Evolutionary conservation across 2,113 vertebrate species (phyloP), one percentile per base, ranked within the genome.

Genomic region (Cheilinus undulatus): DNA sequence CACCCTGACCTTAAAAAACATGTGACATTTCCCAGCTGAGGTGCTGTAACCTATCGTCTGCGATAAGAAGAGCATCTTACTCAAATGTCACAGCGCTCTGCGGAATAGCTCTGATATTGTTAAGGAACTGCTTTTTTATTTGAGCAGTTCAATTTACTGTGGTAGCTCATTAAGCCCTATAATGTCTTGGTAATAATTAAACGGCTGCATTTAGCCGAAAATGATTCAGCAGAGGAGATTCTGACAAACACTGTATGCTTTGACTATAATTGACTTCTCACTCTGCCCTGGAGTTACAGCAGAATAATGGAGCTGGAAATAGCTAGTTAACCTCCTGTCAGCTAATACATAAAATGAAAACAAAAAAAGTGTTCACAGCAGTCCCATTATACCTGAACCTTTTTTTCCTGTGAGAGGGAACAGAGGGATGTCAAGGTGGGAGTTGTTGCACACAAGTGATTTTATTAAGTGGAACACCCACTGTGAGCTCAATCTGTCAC

Each of bases 321-420:
- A 87, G 79, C 76, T 90, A 86, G 83, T 92, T 90, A 90, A 91
- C 86, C 89, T 88, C 34, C 75, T 86, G 89, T 89, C 88, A 90
- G 82, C 77, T 90, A 71, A 87, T 74, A 77, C 86, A 86, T 80
- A 70, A 89, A 88, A 87, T 50, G 42, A 86, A 89, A 88, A 85
- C 71, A 85, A 79, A 80, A 83, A 30, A 54, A 74, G 61, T 78
- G 71, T 52, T 53, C 42, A 28, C 12, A 42, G 56, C 52, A 14
- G 17, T 36, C 34, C 60, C 68, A 83, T 54, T 68, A 50, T 22
- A 84, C 49, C 83, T 64, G 49, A 66, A 52, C 61, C 46, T 26
- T 69, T 67, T 69, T 63, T 59, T 28, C 60, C 60, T 83, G 45
- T 30, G 71, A 79, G 78, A 73, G 50, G 34, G 51, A 86, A 73